Conservation (phyloP, 2,113 vertebrate species). For the Leiothrix lutea region DNA sequence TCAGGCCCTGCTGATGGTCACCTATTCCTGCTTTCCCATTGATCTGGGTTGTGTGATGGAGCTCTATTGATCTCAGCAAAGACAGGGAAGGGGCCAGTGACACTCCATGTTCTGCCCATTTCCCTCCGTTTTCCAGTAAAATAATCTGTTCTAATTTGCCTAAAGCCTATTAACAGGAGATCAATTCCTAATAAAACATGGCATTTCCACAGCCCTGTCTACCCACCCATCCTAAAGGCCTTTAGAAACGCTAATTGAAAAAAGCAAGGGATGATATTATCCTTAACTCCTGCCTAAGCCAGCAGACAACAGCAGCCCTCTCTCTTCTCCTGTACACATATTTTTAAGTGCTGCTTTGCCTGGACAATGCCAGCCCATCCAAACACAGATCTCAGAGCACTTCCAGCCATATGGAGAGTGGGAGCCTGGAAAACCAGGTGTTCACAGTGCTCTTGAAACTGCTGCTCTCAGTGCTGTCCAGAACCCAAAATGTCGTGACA, state of each 20-base stretch:
- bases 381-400: background rate
- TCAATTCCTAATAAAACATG: slow-evolving; percentile 52
- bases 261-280: background rate
- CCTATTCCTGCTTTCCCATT: slow-evolving; percentile 61
- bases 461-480: background rate
- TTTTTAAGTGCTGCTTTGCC: background rate
- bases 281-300: background rate
- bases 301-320: background rate
- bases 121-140: background rate
- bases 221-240: background rate
- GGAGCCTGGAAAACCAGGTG: background rate
- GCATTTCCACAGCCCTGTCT: background rate
- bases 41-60: slow-evolving; percentile 67
- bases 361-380: background rate
- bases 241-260: background rate
- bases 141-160: slow-evolving; percentile 44
- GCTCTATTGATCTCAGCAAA: slow-evolving; percentile 42
- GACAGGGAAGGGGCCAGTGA: background rate
- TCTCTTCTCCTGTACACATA: background rate
- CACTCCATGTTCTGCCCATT: background rate
- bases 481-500: rapidly evolving
- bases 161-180: slow-evolving; percentile 54
- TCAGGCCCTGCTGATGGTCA: slow-evolving; percentile 44
- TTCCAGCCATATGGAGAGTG: background rate
- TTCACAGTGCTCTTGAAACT: background rate